Evolutionary conservation across 2,113 vertebrate species (phyloP).

Genomic region (Ramphastos sulfuratus): DNA sequence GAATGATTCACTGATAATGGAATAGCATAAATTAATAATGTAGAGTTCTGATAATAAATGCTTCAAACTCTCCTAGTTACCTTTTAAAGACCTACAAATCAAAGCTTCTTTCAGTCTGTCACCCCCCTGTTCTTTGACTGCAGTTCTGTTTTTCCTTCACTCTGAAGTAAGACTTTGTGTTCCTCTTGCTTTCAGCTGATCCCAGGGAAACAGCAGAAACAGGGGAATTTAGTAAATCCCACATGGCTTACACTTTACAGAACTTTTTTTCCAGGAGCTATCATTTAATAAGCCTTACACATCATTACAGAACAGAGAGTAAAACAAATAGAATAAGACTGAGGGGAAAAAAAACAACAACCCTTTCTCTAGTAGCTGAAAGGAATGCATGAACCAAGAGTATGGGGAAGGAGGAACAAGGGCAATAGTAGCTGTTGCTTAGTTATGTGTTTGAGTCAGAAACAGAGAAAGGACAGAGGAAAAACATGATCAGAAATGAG

Average conservation of each 20-base stretch:
- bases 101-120: not conserved
- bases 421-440: not conserved
- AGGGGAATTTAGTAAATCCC: not conserved
- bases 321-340: not conserved
- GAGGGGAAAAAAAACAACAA: not conserved
- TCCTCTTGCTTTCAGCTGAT: not conserved
- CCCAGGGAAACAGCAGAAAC: not conserved
- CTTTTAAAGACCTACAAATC: not conserved
- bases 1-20: not conserved
- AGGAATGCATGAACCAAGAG: not conserved
- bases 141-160: not conserved
- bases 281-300: not conserved
- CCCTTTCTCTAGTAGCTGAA: not conserved
- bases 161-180: not conserved
- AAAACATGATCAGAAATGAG: not conserved
- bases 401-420: not conserved
- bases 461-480: not conserved
- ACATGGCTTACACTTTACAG: not conserved
- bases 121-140: not conserved
- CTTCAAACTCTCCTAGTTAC: not conserved
- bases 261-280: not conserved
- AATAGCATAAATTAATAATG: not conserved
- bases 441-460: not conserved
- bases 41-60: not conserved
- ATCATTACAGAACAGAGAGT: not conserved